Evolutionary conservation across 2,888 invertebrate genomes (phyloP).

Genomic region (Amphipoea lucens): DNA sequence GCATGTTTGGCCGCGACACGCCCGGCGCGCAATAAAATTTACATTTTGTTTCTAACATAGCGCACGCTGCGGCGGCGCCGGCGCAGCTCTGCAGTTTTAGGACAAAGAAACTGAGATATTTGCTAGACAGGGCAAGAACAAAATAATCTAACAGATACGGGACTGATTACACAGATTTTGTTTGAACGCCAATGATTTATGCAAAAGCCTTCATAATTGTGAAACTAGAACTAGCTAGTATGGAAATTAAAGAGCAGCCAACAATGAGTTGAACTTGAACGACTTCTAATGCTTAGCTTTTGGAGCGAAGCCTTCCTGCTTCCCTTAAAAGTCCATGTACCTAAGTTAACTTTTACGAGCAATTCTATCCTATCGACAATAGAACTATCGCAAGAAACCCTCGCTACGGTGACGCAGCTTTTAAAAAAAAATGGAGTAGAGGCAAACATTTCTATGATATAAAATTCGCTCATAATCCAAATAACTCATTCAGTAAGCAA

Average conservation of each 20-base stretch:
- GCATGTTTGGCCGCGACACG: slow-evolving; percentile 68
- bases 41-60: slow-evolving; percentile 64
- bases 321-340: not conserved
- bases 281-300: not conserved
- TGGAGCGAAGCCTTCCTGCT: not conserved
- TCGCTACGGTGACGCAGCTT: not conserved
- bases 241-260: not conserved
- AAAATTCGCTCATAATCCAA: not conserved
- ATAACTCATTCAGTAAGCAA: slow-evolving; percentile 25
- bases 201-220: not conserved
- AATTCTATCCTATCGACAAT: not conserved
- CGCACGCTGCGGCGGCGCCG: slow-evolving; percentile 46
- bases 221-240: not conserved
- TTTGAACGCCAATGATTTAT: not conserved
- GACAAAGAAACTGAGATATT: slow-evolving; percentile 28
- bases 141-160: not conserved
- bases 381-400: not conserved
- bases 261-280: not conserved
- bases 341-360: not conserved
- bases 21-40: slow-evolving; percentile 67
- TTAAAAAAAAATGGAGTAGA: not conserved
- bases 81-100: slow-evolving; percentile 44
- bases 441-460: not conserved
- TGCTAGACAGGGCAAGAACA: not conserved
- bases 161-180: not conserved